Base-by-base conservation (phyloP, 2,888 invertebrate species). In the Lepidocyrtinus sp. region DNA sequence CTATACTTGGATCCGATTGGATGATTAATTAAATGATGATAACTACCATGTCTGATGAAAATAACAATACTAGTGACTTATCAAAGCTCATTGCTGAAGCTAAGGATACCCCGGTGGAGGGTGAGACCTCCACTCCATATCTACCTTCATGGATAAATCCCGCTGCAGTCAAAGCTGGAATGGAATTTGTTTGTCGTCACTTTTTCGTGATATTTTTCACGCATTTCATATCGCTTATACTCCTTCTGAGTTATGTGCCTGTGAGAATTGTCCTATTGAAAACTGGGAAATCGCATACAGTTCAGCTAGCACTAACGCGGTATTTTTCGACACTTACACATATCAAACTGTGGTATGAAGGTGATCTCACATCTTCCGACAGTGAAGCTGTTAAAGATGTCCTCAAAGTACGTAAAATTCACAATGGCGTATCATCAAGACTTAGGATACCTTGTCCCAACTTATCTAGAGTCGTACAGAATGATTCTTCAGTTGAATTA, bases 251-350 rank as follows among this genome's bases (percentile, higher is more conserved):
- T 0, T 90, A 96, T 69, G 94, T 94, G 0, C 92, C 93, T 1
- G 93, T 96, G 80, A 89, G 94, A 2, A 90, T 91, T 0, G 91
- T 96, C 26, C 90, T 96, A 5, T 89, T 93, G 1, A 92, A 92
- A 85, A 94, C 96, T 0, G 91, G 92, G 25, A 92, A 93, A 87
- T 95, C 95, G 25, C 91, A 91, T 69, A 92, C 92, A 0, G 89
- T 91, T 0, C 89, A 90, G 65, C 91, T 92, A 0, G 93, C 95
- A 0, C 95, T 95, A 88, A 91, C 90, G 81, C 90, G 97, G 86
- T 97, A 97, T 88, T 89, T 95, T 7, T 92, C 93, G 3, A 97
- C 97, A 0, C 89, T 95, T 59, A 90, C 93, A 1, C 95, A 96
- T 87, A 92, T 94, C 77, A 88, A 92, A 17, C 89, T 92, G 1